Evolutionary conservation across 2,113 vertebrate genomes (phyloP), one percentile per base, ranked within the genome.

Genomic region (Oreochromis niloticus): DNA sequence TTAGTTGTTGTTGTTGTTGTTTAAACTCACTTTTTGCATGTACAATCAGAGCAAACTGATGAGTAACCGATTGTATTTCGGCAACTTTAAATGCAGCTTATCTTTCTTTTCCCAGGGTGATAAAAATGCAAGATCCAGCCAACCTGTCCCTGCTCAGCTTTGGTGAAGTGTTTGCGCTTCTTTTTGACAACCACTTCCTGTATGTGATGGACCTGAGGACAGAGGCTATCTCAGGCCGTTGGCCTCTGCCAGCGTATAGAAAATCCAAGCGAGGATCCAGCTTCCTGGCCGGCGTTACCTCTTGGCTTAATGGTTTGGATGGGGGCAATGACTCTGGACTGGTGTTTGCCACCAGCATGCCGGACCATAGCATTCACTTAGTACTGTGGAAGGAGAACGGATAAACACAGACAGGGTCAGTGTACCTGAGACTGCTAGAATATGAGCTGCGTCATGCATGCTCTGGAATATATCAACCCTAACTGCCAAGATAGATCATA

Each of bases 331-430:
- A 99, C 93, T 95, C 96, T 0, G 99, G 99, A 88, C 96, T 99
- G 92, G 98, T 99, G 92, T 99, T 99, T 88, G 98, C 99, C 88
- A 99, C 98, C 90, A 99, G 98, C 96, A 99, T 99, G 99, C 99
- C 98, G 1, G 99, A 99, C 95, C 98, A 99, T 96, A 99, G 99
- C 96, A 99, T 99, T 96, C 99, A 99, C 93, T 92, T 99, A 96
- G 98, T 99, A 46, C 96, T 99, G 94, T 99, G 99, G 99, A 99
- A 98, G 93, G 98, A 99, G 92, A 98, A 98, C 0, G 97, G 97
- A 91, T 99, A 94, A 85, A 96, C 9, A 30, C 17, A 2, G n/a
- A 34, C 24, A 3, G 27, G 5, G 57, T 36, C n/a, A 19, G 27
- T 55, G 5, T 3, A 88, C 12, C 7, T 12, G 59, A 78, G 46